These are phyloP conservation scores for Drosophila cyrtoloma DNA, from an alignment of 2,888 invertebrate genomes.

Conservation along the genomic window DNA sequence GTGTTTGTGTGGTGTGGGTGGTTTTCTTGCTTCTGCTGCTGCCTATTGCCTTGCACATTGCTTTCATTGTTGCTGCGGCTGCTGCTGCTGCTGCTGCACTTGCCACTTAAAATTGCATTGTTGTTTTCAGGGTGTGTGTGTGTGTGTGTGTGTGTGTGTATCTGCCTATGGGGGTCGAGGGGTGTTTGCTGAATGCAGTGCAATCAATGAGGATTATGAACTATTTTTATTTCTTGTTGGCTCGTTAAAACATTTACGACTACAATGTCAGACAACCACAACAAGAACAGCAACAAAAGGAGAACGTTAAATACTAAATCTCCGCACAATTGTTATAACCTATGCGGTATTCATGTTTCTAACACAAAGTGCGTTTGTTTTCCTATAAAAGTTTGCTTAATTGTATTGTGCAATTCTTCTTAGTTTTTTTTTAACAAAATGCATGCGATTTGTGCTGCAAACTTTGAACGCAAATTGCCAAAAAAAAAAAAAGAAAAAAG, in stretches of 20 bases:
- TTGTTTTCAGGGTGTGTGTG: conserved; percentile 7
- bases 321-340: neutral
- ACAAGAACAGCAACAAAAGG: conserved; percentile 6
- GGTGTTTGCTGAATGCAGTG: conserved; percentile 13
- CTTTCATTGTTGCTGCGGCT: conserved; percentile 29
- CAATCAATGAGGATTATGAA: conserved; percentile 77
- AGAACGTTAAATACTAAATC: conserved; percentile 4
- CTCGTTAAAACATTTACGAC: conserved; percentile 56
- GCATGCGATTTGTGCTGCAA: neutral
- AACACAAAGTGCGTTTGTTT: neutral
- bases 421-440: neutral
- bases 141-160: no score
- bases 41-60: conserved; percentile 7
- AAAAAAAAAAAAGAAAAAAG: neutral
- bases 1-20: neutral
- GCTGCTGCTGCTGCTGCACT: conserved; percentile 33
- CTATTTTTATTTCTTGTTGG: conserved; percentile 64
- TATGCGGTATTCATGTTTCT: neutral
- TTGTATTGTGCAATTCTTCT: neutral
- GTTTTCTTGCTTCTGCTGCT: conserved; percentile 3
- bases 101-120: conserved; percentile 54
- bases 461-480: neutral
- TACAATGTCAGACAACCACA: conserved; percentile 29
- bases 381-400: neutral
- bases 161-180: neutral